These are phyloP conservation scores for Eufriesea mexicana DNA, from an alignment of 1,140 invertebrate species.

Conservation along the genomic window DNA sequence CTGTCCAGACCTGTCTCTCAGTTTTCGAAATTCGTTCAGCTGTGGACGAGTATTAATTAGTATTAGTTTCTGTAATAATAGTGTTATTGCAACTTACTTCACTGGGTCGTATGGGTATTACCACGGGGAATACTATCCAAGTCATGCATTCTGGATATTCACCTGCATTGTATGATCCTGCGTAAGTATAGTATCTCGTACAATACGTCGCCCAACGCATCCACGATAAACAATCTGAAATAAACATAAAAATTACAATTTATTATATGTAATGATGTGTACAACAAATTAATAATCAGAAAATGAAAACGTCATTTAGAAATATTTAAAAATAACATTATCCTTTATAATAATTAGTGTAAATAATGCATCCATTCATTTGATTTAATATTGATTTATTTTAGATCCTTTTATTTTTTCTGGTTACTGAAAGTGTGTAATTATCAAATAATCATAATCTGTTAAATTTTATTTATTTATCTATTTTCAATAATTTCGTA, in stretches of 20 bases:
- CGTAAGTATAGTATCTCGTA: conserved; percentile 84
- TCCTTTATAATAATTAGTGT: too few species aligned
- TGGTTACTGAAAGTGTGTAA: too few species aligned
- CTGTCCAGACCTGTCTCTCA: conserved; percentile 57
- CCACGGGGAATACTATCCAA: conserved; percentile 89
- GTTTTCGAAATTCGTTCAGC: conserved; percentile 67
- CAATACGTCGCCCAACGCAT: conserved; percentile 78
- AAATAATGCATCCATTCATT: too few species aligned
- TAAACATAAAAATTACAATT: conserved; percentile 17
- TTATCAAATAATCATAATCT: too few species aligned
- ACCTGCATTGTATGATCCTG: conserved; percentile 87
- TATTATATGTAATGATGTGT: background rate
- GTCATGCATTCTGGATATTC: conserved; percentile 86
- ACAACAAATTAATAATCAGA: too few species aligned
- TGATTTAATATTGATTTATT: too few species aligned
- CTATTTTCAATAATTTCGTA: too few species aligned
- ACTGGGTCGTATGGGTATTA: conserved; percentile 86
- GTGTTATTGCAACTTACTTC: conserved; percentile 83
- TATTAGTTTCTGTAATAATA: background rate
- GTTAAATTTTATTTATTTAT: too few species aligned
- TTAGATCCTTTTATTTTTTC: too few species aligned
- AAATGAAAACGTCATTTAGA: too few species aligned
- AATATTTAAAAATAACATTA: too few species aligned
- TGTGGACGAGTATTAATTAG: conserved; percentile 20
- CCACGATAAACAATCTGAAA: conserved; percentile 80